phyloP scores from a whole-genome alignment of 2,797 vertebrate species.

The Ctenopoma multispine region DNA sequence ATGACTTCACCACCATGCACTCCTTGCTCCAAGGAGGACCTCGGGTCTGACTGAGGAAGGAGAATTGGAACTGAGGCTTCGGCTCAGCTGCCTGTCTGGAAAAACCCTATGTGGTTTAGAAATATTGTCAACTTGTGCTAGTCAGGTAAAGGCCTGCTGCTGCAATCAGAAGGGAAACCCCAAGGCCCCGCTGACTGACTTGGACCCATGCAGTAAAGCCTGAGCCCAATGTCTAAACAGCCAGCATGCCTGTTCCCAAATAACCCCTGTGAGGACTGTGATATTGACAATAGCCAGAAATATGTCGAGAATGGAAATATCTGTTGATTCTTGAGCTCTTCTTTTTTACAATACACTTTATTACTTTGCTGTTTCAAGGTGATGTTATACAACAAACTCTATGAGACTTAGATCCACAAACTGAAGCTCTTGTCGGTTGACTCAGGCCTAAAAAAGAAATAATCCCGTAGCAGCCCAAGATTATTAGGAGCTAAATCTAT shows the following conservation, averaged over 20 bases:
- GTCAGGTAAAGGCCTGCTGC: background rate
- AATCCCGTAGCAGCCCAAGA: no score
- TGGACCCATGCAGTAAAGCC: background rate
- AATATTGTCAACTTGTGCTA: background rate
- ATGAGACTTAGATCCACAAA: background rate
- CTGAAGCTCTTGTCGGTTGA: background rate
- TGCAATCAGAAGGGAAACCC: background rate
- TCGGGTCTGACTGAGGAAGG: background rate
- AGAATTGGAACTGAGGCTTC: background rate
- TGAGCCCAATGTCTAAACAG: background rate
- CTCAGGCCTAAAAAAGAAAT: no score
- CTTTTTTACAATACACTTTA: background rate
- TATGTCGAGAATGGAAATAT: background rate
- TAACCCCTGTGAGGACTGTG: background rate
- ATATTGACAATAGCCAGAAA: background rate
- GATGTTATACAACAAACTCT: background rate
- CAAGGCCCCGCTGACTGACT: background rate
- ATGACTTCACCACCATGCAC: background rate
- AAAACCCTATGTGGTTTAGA: no score
- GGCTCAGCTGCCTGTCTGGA: background rate
- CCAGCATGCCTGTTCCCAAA: background rate
- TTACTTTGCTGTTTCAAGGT: background rate
- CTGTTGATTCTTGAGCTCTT: background rate
- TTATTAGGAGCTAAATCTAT: no score
- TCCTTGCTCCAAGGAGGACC: background rate